Base-by-base conservation (phyloP, 1,140 invertebrate genomes). In the Ceratoteleas bidentatus region DNA sequence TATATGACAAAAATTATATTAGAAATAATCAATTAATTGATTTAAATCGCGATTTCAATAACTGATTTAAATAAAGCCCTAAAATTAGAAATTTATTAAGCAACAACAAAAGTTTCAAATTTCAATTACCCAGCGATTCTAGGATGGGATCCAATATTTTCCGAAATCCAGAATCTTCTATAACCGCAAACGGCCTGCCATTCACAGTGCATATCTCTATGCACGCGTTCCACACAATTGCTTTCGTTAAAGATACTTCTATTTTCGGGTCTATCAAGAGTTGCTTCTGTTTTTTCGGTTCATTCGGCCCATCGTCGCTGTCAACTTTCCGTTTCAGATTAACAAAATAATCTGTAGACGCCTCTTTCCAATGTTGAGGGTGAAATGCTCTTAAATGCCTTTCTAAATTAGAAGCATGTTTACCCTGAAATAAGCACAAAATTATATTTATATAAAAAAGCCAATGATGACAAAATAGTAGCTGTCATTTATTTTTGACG, bases 121-220 rank as follows among this genome's bases (percentile, higher is more conserved):
- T 43, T 10, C n/a, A 43, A 11, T 47, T 32, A 49, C 58, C 62
- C 24, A 65, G n/a, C 0, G 49, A 40, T 54, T 65, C 14, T 8
- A 65, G 40, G n/a, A 65, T 53, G 0, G 62, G 62, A 24, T 65
- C 24, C 15, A 65, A 53, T 53, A 65, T 24, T 65, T 65, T 53
- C 43, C 52, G 34, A 34, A 66, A 66, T 32, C 52, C 64, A 11
- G 52, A 66, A 56, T 66, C 64, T 1, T 54, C 4, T 0, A 54
- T 5, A 24, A 70, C 60, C n/a, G 13, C n/a, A 33, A 70, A 70
- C 14, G 66, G 66, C 11, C 66, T 58, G 10, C 56, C 66, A 43
- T 70, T 70, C 9, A 70, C 66, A 14, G 57, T 72, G 16, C 68
- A 72, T n/a, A 72, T 0, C 45, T 72, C 56, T 33, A 72, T 61